These are phyloP conservation scores for Nesospiza acunhae DNA, from an alignment of 2,113 vertebrate species.

Conservation along the genomic window DNA sequence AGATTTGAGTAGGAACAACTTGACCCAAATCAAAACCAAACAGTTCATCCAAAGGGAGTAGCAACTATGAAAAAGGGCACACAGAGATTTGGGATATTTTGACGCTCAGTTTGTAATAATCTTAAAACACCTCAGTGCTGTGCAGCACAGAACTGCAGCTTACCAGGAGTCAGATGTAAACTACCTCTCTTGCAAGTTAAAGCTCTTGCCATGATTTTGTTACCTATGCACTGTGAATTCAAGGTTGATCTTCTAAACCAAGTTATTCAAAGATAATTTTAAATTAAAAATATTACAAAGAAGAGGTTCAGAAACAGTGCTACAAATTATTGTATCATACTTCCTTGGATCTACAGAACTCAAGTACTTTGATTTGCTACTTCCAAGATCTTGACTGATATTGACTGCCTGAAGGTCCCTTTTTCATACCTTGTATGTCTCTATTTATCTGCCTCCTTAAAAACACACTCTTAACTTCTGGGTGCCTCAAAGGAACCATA, in stretches of 20 bases:
- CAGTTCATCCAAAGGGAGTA: background rate
- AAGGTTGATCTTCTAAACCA: background rate
- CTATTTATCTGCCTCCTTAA: background rate
- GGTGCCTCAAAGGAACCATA: background rate
- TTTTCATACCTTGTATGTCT: background rate
- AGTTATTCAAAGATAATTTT: background rate
- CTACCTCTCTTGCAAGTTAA: background rate
- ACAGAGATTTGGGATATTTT: background rate
- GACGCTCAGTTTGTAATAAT: background rate
- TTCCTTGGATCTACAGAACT: background rate
- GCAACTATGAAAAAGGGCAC: background rate
- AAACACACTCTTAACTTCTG: background rate
- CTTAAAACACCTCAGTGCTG: background rate
- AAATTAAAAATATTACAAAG: background rate
- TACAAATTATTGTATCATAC: background rate
- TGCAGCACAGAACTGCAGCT: background rate
- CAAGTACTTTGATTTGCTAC: background rate
- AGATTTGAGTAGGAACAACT: background rate
- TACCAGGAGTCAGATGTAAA: background rate
- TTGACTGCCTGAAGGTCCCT: background rate
- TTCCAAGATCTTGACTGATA: background rate
- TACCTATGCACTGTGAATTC: background rate
- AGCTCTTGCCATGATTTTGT: background rate
- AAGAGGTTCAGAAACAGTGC: background rate
- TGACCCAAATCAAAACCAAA: background rate